Percentiles rank a stretch among this genome's conserved stretches.
Conservation (phyloP, 2,797 vertebrate species). For the Sardinella longiceps region DNA sequence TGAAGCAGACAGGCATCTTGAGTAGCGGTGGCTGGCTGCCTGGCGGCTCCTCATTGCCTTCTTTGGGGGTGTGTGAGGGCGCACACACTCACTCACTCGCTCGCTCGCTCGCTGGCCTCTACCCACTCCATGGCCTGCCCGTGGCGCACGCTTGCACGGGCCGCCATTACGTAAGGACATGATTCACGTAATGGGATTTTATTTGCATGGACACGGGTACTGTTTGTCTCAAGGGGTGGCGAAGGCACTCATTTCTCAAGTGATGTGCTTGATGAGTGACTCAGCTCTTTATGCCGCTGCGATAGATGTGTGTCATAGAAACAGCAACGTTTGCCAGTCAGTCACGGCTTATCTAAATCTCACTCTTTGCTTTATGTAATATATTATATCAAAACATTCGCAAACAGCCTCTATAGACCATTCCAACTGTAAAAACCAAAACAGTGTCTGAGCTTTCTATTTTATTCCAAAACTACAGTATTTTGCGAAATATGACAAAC, state of each 20-base stretch:
- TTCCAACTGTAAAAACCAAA: too few species aligned
- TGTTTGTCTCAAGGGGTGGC: conserved; percentile 32
- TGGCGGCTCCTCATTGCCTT: conserved; percentile 48
- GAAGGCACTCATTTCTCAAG: conserved; percentile 21
- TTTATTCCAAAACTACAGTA: too few species aligned
- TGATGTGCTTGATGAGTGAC: not conserved
- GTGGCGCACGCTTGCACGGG: not conserved
- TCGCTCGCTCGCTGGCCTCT: not conserved
- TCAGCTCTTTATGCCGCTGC: not conserved
- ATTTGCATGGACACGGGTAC: conserved; percentile 27
- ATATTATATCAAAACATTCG: not conserved
- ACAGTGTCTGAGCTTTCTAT: too few species aligned
- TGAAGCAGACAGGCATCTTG: conserved; percentile 25
- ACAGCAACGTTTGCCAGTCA: not conserved
- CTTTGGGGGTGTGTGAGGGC: conserved; percentile 44
- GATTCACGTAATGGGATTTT: conserved; percentile 22
- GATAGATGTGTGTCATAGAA: not conserved
- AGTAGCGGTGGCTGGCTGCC: not conserved
- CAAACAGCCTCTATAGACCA: not conserved
- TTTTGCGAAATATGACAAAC: too few species aligned
- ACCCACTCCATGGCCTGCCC: conserved; percentile 24
- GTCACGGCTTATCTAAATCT: not conserved
- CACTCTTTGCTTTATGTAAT: not conserved
- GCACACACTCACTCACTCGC: too few species aligned
- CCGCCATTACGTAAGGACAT: not conserved